Evolutionary conservation across 2,113 vertebrate species (phyloP), one percentile per base, ranked within the genome.

Genomic region (Eleginops maclovinus): DNA sequence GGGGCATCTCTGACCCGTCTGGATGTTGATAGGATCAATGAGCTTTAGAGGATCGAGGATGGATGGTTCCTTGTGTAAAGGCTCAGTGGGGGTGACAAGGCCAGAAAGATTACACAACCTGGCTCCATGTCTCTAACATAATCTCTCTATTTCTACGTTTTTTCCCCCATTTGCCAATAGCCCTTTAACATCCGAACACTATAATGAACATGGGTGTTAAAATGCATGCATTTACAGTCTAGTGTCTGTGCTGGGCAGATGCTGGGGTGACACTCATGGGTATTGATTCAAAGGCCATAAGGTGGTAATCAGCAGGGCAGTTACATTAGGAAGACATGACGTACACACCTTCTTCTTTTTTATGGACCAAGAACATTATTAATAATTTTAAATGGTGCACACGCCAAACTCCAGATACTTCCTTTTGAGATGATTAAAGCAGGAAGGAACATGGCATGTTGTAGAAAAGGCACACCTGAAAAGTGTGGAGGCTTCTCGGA

Each of bases 1-100:
- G 66, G 63, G 72, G 55, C 43, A 40, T 64, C 44, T 71, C 85
- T 60, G 73, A 54, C 70, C 77, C 1, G 51, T 86, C 80, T 85
- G 79, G 77, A 63, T 63, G 73, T 72, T 83, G 84, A 86, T 74
- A 61, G 83, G 81, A 94, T 94, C 92, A 91, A 93, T 93, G 87
- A 86, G 80, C 84, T 90, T 86, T 68, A 76, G 83, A 85, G 77
- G 76, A 77, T 55, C 9, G 16, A 86, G 84, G 74, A 88, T 88
- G 76, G 73, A 89, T 85, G 73, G 75, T n/a, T 86, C 36, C 54
- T 77, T 53, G 21, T 76, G 47, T 78, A 66, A 22, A 76, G 22
- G 56, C 68, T 79, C 58, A 49, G 75, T 63, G 72, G 56, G 15
- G 10, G 73, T 72, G 65, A 90, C 81, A 85, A 54, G 31, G 22